Evolutionary conservation across 2,113 vertebrate species (phyloP), one percentile per base, ranked within the genome.

Genomic region (Austrofundulus limnaeus): DNA sequence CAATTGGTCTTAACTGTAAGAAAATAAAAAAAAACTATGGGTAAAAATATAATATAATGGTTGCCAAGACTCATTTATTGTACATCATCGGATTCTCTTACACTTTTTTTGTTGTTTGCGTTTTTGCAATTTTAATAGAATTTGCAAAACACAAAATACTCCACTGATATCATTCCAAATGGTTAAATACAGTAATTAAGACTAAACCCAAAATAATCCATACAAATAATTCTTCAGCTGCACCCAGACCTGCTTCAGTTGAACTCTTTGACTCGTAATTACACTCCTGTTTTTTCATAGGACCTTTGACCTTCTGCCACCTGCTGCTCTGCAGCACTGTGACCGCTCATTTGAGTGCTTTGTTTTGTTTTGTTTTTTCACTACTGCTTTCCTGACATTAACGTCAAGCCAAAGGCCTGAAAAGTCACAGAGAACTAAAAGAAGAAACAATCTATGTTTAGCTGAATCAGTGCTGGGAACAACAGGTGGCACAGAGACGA

Each of bases 401-500:
- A 46, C 62, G 38, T 37, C 12, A n/a, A 9, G 42, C 68, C 68
- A 19, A 57, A 51, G 24, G 46, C 37, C 42, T 10, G 23, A 56
- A 21, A 64, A 38, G 55, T n/a, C 52, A 37, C 24, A 5, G 16
- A 24, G 19, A 56, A 23, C 41, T 46, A 50, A 60, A 65, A 5
- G 49, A 62, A 70, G 48, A 42, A 21, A 20, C n/a, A 6, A 6
- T 48, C 76, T 84, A 66, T 69, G 23, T 52, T 61, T 72, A 78
- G 39, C 20, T 25, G 66, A 70, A 61, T 75, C n/a, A 25, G 5
- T 15, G 75, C 50, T 61, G 23, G 43, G 72, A 68, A 72, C 52
- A 78, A 82, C 86, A 84, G 79, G 80, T 83, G 82, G 5, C 52
- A 48, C 0, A 25, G 60, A 28, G 15, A 28, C 54, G 25, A 4